Conservation (phyloP, 2,888 invertebrate genomes). For the Aspidiotus rigidus region DNA sequence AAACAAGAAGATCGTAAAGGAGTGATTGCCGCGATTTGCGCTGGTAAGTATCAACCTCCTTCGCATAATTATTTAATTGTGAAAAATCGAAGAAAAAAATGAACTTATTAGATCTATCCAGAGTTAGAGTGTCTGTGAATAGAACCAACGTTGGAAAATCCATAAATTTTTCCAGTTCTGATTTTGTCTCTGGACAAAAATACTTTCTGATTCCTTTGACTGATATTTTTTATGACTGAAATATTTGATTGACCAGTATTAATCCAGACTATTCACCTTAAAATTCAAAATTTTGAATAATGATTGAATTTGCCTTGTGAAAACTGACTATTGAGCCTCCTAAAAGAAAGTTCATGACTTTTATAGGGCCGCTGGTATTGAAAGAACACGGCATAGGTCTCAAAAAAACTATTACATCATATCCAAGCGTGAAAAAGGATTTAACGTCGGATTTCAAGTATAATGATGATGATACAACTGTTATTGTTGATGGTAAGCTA, state of each 20-base stretch:
- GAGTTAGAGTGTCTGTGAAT: no score
- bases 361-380: slow-evolving; percentile 72
- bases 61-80: neutral
- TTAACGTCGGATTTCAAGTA: slow-evolving; percentile 55
- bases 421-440: slow-evolving; percentile 72
- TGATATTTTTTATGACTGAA: no score
- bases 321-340: neutral
- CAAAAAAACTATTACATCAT: slow-evolving; percentile 79
- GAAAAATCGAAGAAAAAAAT: neutral
- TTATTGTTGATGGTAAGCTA: slow-evolving; percentile 54
- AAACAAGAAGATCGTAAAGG: slow-evolving; percentile 65
- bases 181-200: no score
- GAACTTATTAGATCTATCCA: no score
- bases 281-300: no score
- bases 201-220: no score
- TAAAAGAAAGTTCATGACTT: slow-evolving; percentile 19
- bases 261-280: no score
- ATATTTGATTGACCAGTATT: no score
- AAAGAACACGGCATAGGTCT: slow-evolving; percentile 69
- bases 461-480: slow-evolving; percentile 55
- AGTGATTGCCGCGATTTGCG: slow-evolving; percentile 90
- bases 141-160: no score
- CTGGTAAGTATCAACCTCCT: slow-evolving; percentile 50
- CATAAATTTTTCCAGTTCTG: no score
- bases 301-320: neutral